Conservation (phyloP, 2,888 invertebrate genomes). For the Phymatocera aterrima region DNA sequence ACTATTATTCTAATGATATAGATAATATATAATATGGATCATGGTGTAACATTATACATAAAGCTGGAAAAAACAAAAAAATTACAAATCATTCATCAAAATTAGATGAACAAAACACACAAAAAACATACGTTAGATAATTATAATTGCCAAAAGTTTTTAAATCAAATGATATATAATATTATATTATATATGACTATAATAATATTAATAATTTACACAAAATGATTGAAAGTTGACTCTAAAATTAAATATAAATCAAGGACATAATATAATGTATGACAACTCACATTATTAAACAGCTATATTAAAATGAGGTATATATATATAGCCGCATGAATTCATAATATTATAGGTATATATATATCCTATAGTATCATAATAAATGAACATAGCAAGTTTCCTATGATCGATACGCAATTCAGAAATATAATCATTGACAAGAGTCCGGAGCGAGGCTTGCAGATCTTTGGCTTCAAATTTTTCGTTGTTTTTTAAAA, state of each 20-base stretch:
- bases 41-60: slow-evolving; percentile 56
- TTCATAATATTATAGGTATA: too few species aligned
- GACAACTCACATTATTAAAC: too few species aligned
- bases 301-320: slow-evolving; percentile 28
- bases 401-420: not conserved
- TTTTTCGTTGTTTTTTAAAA: not conserved
- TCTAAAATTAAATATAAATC: slow-evolving; percentile 71
- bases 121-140: slow-evolving; percentile 74
- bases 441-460: not conserved
- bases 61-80: slow-evolving; percentile 54
- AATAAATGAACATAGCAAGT: slow-evolving; percentile 26
- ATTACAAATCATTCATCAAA: too few species aligned
- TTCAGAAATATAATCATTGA: slow-evolving; percentile 7
- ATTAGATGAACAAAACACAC: too few species aligned
- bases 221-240: slow-evolving; percentile 73
- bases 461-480: not conserved
- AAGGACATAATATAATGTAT: slow-evolving; percentile 49
- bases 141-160: slow-evolving; percentile 72
- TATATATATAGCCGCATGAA: too few species aligned
- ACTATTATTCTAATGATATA: slow-evolving; percentile 59
- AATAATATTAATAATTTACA: slow-evolving; percentile 62
- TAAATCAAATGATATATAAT: slow-evolving; percentile 67
- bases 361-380: too few species aligned
- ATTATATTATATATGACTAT: too few species aligned
- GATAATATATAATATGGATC: slow-evolving; percentile 46